A percentile compares a stretch with the other conserved stretches of the same genome.
These are phyloP conservation scores for Paelopatides confundens DNA, from an alignment of 53 echinoderm and acorn worm genomes.

Conservation along the genomic window DNA sequence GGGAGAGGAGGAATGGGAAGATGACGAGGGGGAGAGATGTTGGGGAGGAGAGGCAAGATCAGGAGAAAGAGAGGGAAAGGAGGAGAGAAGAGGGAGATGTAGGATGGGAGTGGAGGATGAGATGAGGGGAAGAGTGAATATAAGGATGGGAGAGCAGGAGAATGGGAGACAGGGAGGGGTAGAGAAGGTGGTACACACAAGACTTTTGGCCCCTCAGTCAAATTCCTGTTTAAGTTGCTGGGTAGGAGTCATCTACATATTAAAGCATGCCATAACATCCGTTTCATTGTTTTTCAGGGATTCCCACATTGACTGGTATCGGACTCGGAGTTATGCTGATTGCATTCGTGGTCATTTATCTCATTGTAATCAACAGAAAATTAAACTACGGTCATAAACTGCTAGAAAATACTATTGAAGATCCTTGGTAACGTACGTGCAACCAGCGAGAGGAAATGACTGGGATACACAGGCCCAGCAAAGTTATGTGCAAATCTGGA, in stretches of 20 bases:
- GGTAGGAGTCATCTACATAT: no score
- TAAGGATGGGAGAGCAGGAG: background rate
- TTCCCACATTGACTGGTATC: conserved; percentile 2
- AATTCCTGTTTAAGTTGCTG: background rate
- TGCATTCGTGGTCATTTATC: background rate
- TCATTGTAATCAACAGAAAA: background rate
- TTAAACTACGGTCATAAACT: background rate
- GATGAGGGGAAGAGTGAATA: background rate
- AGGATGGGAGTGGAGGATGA: background rate
- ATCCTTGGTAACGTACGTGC: background rate
- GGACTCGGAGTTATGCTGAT: background rate
- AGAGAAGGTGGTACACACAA: background rate
- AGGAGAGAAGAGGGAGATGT: background rate
- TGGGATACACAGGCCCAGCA: no score
- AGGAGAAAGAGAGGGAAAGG: background rate
- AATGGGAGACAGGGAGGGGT: background rate
- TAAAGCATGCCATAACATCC: no score
- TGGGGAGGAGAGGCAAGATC: background rate
- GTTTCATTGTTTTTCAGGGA: conserved; percentile 8
- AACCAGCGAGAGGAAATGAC: no score
- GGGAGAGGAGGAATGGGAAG: background rate
- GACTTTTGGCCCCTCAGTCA: no score
- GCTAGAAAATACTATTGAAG: background rate
- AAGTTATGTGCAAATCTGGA: no score
- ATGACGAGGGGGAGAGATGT: background rate